Evolutionary conservation across 2,113 vertebrate species (phyloP).

Genomic region (Phocoena sinus): DNA sequence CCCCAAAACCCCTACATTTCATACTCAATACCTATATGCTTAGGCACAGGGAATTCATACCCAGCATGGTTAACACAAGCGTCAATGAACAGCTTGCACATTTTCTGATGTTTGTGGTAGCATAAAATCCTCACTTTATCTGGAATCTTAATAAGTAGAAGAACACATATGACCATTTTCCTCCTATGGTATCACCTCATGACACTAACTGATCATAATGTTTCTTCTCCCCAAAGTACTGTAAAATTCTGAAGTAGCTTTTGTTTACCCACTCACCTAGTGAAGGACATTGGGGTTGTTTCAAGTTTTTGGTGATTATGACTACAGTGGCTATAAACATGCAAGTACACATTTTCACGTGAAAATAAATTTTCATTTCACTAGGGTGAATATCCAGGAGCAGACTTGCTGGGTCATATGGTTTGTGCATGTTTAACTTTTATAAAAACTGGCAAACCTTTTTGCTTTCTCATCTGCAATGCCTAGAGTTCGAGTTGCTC

Average conservation of each 20-base stretch:
- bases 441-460: background rate
- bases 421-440: background rate
- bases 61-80: background rate
- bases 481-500: background rate
- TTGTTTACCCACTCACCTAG: background rate
- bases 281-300: background rate
- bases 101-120: background rate
- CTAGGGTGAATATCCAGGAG: background rate
- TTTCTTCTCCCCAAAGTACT: background rate
- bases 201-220: background rate
- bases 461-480: background rate
- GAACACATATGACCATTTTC: background rate
- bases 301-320: background rate
- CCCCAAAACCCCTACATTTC: background rate
- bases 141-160: background rate
- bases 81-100: background rate
- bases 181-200: background rate
- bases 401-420: background rate
- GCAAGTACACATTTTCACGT: background rate
- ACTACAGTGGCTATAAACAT: background rate
- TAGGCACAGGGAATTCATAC: background rate
- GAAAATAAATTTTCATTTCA: constrained; percentile 1
- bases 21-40: background rate
- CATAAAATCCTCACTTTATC: background rate
- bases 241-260: background rate